Percentiles rank a stretch among this genome's conserved stretches.
These are phyloP conservation scores for Serilophus lunatus DNA, from an alignment of 2,113 vertebrate genomes.

Conservation along the genomic window DNA sequence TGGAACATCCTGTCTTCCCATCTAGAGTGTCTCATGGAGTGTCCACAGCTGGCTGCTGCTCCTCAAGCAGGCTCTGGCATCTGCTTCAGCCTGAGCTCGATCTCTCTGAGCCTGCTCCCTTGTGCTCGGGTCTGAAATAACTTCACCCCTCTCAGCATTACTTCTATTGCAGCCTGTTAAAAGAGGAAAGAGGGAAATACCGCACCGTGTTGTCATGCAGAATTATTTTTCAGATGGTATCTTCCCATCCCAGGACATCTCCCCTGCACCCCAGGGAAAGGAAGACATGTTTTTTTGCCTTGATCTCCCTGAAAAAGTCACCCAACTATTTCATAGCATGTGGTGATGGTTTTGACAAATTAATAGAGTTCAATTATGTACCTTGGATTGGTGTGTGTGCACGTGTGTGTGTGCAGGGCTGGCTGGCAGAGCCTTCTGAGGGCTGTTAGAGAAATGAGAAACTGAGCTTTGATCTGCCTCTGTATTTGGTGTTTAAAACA, in stretches of 20 bases:
- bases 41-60: background rate
- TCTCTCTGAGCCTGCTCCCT: background rate
- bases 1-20: background rate
- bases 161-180: background rate
- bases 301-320: background rate
- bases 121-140: accelerated
- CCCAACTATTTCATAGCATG: background rate
- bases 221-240: background rate
- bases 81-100: accelerated
- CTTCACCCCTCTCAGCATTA: background rate
- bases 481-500: slow-evolving; percentile 71
- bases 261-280: background rate
- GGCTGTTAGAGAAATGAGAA: slow-evolving; percentile 53
- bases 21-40: accelerated
- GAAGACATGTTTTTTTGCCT: background rate
- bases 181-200: too few relatives aligned
- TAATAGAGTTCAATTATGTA: slow-evolving; percentile 16
- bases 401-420: background rate
- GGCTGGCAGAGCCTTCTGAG: slow-evolving; percentile 21
- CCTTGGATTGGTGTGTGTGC: background rate
- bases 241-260: background rate
- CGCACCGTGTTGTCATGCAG: accelerated
- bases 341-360: background rate
- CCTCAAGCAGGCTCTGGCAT: background rate
- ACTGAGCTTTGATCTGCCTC: slow-evolving; percentile 64